Base-by-base conservation (phyloP, 2,113 vertebrate genomes). In the Corvus cornix region DNA sequence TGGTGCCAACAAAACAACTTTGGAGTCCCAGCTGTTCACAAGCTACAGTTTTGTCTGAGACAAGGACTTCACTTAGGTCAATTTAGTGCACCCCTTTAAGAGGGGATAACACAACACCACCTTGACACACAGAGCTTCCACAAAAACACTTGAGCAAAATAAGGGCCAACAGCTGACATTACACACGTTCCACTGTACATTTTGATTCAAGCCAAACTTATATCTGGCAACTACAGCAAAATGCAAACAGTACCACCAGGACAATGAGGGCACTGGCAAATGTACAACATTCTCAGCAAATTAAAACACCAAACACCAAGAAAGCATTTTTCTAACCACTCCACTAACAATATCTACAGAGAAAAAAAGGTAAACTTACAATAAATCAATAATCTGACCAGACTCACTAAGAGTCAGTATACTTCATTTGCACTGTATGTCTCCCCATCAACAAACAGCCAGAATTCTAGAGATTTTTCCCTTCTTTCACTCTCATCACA, bases 131-230 rank as follows among this genome's bases (percentile, higher is more conserved):
- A 21, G 39, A 77, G n/a, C 41, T 74, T 39, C 70, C 82, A 55
- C 66, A 74, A 83, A 94, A 94, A 53, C 39, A n/a, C 56, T 26
- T 4, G 6, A 6, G 11, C 56, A 78, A 63, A 66, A 5, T 2
- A 37, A 49, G 9, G 22, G 39, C 60, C 13, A 2, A 31, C 55
- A 53, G 24, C 41, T 55, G 72, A 48, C 44, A n/a, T 6, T 1
- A 24, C 27, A 26, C 53, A 72, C 2, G 0, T 68, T 44, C 28
- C 55, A 39, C 16, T 2, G 20, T 5, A 28, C 11, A 0, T 43
- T 73, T 60, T 23, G 18, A n/a, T 59, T 79, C 53, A 80, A 58
- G 26, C 26, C 59, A 68, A 75, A 94, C n/a, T 31, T 20, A 26
- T 30, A 49, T 6, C 49, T n/a, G 51, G 49, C 69, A 93, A 33